A percentile compares a stretch with the other conserved stretches of the same genome.
These are phyloP conservation scores for Aphaenogaster floridana DNA, from an alignment of 1,140 invertebrate genomes.

Conservation along the genomic window DNA sequence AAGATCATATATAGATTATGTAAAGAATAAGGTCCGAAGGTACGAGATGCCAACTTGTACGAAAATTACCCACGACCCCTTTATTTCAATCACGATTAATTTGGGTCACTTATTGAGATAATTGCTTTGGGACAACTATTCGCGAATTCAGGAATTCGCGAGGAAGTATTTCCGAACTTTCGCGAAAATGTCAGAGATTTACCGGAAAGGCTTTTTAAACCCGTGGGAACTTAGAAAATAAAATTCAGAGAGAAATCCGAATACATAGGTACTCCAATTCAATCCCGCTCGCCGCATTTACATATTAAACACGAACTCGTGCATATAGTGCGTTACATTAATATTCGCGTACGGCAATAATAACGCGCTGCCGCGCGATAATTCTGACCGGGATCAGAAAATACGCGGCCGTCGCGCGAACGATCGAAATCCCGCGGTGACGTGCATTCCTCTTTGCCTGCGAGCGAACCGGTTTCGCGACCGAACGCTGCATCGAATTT, in stretches of 20 bases:
- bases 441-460: slow-evolving; percentile 50
- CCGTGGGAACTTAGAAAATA: not conserved
- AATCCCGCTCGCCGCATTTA: not conserved
- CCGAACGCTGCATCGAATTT: slow-evolving; percentile 47
- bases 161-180: not conserved
- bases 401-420: slow-evolving; percentile 34
- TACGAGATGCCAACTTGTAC: not conserved
- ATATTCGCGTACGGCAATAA: slow-evolving; percentile 21
- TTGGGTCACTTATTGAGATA: no score
- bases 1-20: not conserved
- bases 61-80: not conserved
- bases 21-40: not conserved
- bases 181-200: not conserved
- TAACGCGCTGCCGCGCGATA: slow-evolving; percentile 31
- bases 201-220: not conserved
- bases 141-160: not conserved
- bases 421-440: slow-evolving; percentile 59
- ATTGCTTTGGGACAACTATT: no score
- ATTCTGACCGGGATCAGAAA: slow-evolving; percentile 51
- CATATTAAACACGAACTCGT: not conserved
- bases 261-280: not conserved
- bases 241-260: not conserved
- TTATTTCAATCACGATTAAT: not conserved
- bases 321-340: slow-evolving; percentile 26
- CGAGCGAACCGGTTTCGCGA: slow-evolving; percentile 54